These are phyloP conservation scores for Corvus hawaiiensis DNA, from an alignment of 2,113 vertebrate genomes.

Conservation along the genomic window DNA sequence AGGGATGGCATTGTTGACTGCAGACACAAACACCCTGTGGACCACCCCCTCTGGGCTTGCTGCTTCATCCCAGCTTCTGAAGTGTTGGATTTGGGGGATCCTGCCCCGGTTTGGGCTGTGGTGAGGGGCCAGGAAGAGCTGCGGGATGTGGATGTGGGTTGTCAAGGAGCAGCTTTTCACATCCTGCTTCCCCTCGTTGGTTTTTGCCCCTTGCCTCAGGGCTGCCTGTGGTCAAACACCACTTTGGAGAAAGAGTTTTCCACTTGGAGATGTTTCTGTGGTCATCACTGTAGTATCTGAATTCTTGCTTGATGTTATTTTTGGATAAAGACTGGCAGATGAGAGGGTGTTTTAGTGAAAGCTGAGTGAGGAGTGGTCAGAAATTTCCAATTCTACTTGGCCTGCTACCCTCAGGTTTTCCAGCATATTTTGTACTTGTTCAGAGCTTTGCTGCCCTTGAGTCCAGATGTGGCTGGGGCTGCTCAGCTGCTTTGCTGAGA, in stretches of 20 bases:
- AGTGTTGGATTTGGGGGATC: background rate
- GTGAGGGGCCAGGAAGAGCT: background rate
- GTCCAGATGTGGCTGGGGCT: background rate
- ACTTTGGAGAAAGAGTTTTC: background rate
- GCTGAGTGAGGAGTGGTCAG: background rate
- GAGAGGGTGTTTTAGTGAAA: background rate
- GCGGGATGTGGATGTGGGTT: background rate
- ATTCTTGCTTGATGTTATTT: background rate
- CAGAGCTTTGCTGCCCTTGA: background rate
- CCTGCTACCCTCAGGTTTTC: background rate
- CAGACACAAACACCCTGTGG: background rate
- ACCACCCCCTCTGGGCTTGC: no score
- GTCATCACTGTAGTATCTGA: background rate
- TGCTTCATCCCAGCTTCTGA: background rate
- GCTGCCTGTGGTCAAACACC: background rate
- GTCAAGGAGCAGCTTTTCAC: background rate
- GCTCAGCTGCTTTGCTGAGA: background rate
- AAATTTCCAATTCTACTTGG: background rate
- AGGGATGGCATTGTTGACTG: background rate
- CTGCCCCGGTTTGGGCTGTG: background rate
- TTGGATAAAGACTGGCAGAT: background rate
- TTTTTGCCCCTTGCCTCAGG: background rate
- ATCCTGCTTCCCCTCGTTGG: background rate
- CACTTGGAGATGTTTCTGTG: background rate
- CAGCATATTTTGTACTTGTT: background rate